Evolutionary conservation across 2,113 vertebrate species (phyloP), one percentile per base, ranked within the genome.

Genomic region (Salvelinus fontinalis): DNA sequence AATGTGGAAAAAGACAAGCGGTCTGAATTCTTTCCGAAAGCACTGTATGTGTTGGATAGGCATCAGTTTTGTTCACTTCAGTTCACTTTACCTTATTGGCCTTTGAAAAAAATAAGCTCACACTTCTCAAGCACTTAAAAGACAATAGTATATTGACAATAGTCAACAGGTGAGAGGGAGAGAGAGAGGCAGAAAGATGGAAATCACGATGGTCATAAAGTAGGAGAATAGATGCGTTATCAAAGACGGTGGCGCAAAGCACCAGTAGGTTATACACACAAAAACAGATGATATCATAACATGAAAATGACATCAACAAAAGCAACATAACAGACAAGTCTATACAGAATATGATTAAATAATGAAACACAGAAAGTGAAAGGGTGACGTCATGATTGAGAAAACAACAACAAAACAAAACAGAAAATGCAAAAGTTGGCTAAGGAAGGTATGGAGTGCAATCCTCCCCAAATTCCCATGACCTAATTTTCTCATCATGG

Each of bases 221-320:
- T 29, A 11, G 18, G 66, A 34, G 2, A 67, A 3, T 6, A 16
- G 24, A 44, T 44, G 51, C 18, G 22, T 12, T 22, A 70, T 39
- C n/a, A 14, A 49, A 5, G 44, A 8, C 5, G 44, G n/a, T 49
- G 69, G 12, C 2, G 22, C 20, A 70, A 49, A 49, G 13, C 22
- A 60, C 18, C 16, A n/a, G 59, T 51, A 14, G 49, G 49, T 27
- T 12, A 66, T 12, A 20, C 22, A n/a, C 22, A 66, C 11, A 66
- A 66, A 67, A 26, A 54, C 12, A 29, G 2, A 71, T 79, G 20
- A 75, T 48, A 67, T 77, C 57, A 81, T 9, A 24, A 5, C 3
- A 20, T 0, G 1, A 65, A 27, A 20, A 29, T 22, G 1, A n/a
- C n/a, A n/a, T 5, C 22, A 62, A 62, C 12, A 64, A 7, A 1